Percentiles rank a stretch among this genome's conserved stretches.
Conservation (phyloP, 1,140 invertebrate species). For the Steinernema feltiae region DNA sequence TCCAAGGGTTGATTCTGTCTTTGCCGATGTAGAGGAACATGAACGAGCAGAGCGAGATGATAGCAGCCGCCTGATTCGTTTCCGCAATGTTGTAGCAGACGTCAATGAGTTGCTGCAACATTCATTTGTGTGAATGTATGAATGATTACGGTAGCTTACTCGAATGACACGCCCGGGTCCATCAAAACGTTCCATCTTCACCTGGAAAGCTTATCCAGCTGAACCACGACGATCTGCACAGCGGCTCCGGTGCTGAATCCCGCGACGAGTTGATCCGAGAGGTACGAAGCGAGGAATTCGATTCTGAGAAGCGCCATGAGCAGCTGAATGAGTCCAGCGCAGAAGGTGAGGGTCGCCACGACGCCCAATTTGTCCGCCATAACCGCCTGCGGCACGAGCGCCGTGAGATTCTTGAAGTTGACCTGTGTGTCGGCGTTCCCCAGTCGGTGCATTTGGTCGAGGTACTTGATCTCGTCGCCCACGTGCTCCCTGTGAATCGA, state of each 20-base stretch:
- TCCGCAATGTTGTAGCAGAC: conserved; percentile 26
- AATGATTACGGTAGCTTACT: background rate
- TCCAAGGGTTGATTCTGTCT: conserved; percentile 35
- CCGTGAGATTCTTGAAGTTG: conserved; percentile 5
- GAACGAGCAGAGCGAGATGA: conserved; percentile 34
- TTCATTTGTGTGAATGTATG: conserved; percentile 9
- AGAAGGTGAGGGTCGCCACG: conserved; percentile 1
- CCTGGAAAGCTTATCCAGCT: conserved; percentile 5
- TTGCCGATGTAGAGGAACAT: conserved; percentile 46
- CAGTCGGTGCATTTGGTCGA: background rate
- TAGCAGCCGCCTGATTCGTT: conserved; percentile 38
- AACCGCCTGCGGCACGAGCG: background rate
- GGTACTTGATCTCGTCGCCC: conserved; percentile 6
- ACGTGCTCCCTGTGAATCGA: background rate
- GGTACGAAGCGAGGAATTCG: background rate
- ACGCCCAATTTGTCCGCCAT: conserved; percentile 1
- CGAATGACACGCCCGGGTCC: background rate
- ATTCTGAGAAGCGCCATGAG: background rate
- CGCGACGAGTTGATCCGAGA: background rate
- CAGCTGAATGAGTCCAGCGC: background rate
- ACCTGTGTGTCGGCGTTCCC: background rate
- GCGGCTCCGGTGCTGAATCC: conserved; percentile 6
- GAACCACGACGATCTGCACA: background rate
- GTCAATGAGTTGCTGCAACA: conserved; percentile 44
- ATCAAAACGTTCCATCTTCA: background rate